Evolutionary conservation across 2,797 vertebrate species (phyloP), one percentile per base, ranked within the genome.

Genomic region (Sylvilagus floridanus): DNA sequence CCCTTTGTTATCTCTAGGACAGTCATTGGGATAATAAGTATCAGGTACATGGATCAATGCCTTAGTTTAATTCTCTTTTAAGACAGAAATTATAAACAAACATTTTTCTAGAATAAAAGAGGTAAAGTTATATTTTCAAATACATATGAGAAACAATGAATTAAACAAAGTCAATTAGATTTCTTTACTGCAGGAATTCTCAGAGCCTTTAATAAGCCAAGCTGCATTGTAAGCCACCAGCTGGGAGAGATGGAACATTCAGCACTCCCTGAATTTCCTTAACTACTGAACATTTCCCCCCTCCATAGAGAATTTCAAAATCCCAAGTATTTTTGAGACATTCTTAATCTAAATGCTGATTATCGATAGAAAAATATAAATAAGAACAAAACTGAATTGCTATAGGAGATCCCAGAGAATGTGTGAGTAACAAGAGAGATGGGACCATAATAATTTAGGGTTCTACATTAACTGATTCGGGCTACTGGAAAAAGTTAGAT

Each of bases 401-500:
- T 71, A 35, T 42, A 62, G 22, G 82, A 5, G 32, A 82, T 60
- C 82, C 57, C 10, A 75, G 28, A 37, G 12, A 76, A n/a, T 19
- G 4, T 35, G 82, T 83, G 24, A n/a, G 87, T 93, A 82, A 82
- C 75, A 94, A 92, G 84, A 71, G 90, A 79, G 95, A 96, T 84
- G 85, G 76, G 93, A 97, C 88, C 72, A 96, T 91, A 93, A 96
- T 71, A 97, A 96, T 96, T 97, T 96, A 81, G 88, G 88, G 77
- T 81, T 60, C 93, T 72, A 65, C 92, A 94, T 85, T 94, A 88
- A 96, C 35, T 95, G 84, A 85, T 37, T 95, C 69, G 90, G 95
- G 93, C 94, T 93, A 93, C 86, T 97, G 97, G 94, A 95, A 97
- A 96, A 97, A 95, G 94, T 86, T 90, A 96, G 83, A 97, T 83